Conservation (phyloP, 2,888 invertebrate species). For the Thera britannica region DNA sequence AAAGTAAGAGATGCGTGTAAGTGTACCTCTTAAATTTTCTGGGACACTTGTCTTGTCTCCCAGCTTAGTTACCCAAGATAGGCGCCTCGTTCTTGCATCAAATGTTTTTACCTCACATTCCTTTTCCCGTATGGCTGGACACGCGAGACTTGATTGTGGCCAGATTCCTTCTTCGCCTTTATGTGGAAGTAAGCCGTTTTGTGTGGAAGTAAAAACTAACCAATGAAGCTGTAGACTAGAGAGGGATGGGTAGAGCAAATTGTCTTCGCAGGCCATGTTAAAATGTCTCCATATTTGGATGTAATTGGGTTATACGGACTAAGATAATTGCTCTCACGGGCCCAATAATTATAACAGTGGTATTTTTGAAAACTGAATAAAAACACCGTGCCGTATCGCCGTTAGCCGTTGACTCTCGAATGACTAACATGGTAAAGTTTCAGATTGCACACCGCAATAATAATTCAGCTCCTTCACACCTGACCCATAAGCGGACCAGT, state of each 20-base stretch:
- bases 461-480: constrained; percentile 25
- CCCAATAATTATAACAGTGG: background rate
- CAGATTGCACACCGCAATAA: constrained; percentile 22
- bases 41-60: constrained; percentile 17
- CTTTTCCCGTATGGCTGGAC: constrained; percentile 14
- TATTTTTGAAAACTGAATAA: background rate
- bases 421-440: constrained; percentile 4
- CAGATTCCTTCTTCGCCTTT: constrained; percentile 15
- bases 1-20: background rate
- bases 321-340: too few species aligned
- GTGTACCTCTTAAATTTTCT: constrained; percentile 19
- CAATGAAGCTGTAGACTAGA: background rate
- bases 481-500: constrained; percentile 45
- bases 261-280: background rate
- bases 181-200: constrained; percentile 9
- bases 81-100: constrained; percentile 27
- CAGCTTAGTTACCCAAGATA: constrained; percentile 18
- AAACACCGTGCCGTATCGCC: background rate
- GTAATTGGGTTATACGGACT: too few species aligned
- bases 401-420: background rate
- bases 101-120: constrained; percentile 26
- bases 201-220: background rate
- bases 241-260: background rate
- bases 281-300: background rate
- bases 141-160: constrained; percentile 16